Conservation (phyloP, 2,113 vertebrate species). For the Oreotrochilus melanogaster region DNA sequence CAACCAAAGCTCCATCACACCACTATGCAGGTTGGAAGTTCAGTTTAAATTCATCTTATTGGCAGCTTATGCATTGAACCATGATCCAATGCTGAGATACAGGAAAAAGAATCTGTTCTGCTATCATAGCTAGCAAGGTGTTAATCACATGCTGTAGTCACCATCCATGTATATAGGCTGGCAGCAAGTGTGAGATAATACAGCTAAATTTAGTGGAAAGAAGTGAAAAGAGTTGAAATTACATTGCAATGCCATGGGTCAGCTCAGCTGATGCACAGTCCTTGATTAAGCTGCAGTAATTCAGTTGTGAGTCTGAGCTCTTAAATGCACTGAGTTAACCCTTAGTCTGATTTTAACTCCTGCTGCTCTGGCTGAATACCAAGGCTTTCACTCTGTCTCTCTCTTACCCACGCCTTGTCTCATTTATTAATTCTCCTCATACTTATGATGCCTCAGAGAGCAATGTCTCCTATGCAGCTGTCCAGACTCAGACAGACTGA, state of each 20-base stretch:
- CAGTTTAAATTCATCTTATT: background rate
- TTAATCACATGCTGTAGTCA: background rate
- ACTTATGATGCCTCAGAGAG: background rate
- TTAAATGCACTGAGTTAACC: background rate
- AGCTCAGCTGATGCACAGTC: background rate
- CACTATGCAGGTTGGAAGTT: background rate
- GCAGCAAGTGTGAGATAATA: background rate
- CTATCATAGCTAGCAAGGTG: background rate
- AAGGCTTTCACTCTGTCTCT: background rate
- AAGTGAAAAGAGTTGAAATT: constrained; percentile 1
- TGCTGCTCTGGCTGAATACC: background rate
- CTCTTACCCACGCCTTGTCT: background rate
- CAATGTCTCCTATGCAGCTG: background rate
- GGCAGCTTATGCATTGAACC: background rate
- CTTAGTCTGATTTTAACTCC: background rate
- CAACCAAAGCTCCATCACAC: background rate
- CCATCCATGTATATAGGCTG: background rate
- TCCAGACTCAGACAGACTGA: background rate
- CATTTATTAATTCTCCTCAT: background rate
- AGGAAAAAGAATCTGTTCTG: background rate
- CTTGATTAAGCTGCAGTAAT: background rate
- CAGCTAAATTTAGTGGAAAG: constrained; percentile 22
- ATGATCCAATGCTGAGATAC: background rate
- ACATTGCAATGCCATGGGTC: background rate
- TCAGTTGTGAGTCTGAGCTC: background rate